Evolutionary conservation across 1,140 invertebrate genomes (phyloP).

Genomic region (Galleria mellonella): DNA sequence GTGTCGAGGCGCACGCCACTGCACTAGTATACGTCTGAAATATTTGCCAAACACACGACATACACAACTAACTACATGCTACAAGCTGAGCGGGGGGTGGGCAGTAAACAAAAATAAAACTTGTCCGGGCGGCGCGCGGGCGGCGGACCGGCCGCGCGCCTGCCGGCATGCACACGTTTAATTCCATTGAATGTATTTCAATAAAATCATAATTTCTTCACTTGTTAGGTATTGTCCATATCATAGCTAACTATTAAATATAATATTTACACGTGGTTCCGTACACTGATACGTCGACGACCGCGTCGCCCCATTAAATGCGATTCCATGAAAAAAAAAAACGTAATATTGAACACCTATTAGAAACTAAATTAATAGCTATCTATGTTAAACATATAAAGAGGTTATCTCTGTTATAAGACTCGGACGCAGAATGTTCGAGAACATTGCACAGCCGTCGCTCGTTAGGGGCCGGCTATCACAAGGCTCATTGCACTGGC

Average conservation of each 20-base stretch:
- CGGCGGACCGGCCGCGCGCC: slow-evolving; percentile 5
- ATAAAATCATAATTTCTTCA: slow-evolving; percentile 66
- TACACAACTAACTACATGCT: slow-evolving; percentile 33
- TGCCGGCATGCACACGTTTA: slow-evolving; percentile 33
- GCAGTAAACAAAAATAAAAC: slow-evolving; percentile 9
- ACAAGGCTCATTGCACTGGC: slow-evolving; percentile 30
- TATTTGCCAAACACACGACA: slow-evolving; percentile 12
- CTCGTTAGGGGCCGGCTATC: slow-evolving; percentile 23
- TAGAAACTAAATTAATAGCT: slow-evolving; percentile 67
- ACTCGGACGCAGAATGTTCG: slow-evolving; percentile 15
- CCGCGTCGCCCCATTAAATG: slow-evolving; percentile 34
- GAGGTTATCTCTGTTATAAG: slow-evolving; percentile 40
- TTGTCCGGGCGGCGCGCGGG: not conserved
- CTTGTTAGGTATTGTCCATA: slow-evolving; percentile 73
- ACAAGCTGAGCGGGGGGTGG: slow-evolving; percentile 15
- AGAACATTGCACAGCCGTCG: slow-evolving; percentile 18
- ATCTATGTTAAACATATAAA: slow-evolving; percentile 59
- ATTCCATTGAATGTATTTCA: slow-evolving; percentile 71
- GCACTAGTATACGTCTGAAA: slow-evolving; percentile 15
- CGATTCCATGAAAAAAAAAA: slow-evolving; percentile 30
- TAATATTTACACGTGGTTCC: slow-evolving; percentile 54
- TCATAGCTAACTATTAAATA: slow-evolving; percentile 57
- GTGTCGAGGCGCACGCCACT: too few relatives aligned
- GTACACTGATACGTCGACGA: not conserved
- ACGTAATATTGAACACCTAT: slow-evolving; percentile 60